Percentiles rank a stretch among this genome's conserved stretches.
These are phyloP conservation scores for Panzeria rudis DNA, from an alignment of 2,888 invertebrate genomes.

Conservation along the genomic window DNA sequence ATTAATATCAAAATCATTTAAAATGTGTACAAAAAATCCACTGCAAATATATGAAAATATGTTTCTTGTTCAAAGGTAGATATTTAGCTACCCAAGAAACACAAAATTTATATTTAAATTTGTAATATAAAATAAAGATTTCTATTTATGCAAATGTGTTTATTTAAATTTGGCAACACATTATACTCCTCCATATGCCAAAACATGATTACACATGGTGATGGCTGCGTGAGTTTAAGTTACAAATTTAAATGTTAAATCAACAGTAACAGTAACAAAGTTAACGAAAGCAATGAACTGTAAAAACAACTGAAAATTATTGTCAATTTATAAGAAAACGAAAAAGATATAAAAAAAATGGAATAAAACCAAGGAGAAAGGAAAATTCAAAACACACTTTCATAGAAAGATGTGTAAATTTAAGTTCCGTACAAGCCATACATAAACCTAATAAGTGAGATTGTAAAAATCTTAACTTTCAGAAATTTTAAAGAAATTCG, in stretches of 20 bases:
- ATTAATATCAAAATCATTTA: neutral
- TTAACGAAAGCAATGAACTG: slow-evolving; percentile 57
- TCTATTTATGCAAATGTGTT: slow-evolving; percentile 9
- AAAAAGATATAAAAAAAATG: neutral
- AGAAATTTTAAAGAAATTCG: neutral
- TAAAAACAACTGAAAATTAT: slow-evolving; percentile 65
- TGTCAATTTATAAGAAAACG: slow-evolving; percentile 44
- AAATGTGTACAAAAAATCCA: neutral
- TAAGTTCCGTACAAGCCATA: neutral
- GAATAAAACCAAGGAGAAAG: neutral
- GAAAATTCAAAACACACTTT: neutral
- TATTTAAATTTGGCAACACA: slow-evolving; percentile 3
- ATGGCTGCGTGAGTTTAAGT: neutral
- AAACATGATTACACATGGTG: neutral
- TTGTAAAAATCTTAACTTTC: neutral
- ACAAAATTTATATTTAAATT: neutral
- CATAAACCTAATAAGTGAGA: no score
- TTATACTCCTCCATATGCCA: neutral
- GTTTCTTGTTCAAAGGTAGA: neutral
- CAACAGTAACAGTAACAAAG: neutral
- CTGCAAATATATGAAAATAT: neutral
- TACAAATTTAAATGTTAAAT: neutral
- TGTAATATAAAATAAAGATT: neutral
- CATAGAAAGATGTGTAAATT: neutral
- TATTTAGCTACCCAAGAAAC: neutral